Percentiles rank a stretch among this genome's conserved stretches.
Evolutionary conservation across 2,113 vertebrate species (phyloP).

Genomic region (Arenaria interpres): DNA sequence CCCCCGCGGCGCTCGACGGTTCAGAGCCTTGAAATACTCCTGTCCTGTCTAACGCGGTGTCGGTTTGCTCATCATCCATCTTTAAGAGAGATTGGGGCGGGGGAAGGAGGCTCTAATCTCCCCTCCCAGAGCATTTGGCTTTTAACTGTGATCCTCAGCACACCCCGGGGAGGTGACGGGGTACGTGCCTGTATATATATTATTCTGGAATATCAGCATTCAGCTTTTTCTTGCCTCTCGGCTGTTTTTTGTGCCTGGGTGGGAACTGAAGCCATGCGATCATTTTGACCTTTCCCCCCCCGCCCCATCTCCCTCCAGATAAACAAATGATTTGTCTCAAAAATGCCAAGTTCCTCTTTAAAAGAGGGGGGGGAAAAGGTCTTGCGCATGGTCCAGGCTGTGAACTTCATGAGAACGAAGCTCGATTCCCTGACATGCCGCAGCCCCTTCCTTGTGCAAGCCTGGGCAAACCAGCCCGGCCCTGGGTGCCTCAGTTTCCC

Average conservation of each 20-base stretch:
- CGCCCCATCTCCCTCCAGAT: not conserved
- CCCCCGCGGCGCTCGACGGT: fast-evolving
- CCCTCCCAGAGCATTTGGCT: not conserved
- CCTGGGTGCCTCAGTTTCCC: not conserved
- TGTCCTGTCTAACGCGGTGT: fast-evolving
- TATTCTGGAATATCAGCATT: not conserved
- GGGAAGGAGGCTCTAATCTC: not conserved
- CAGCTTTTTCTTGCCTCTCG: fast-evolving
- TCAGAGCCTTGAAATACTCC: not conserved
- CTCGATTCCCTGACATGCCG: not conserved
- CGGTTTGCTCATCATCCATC: fast-evolving
- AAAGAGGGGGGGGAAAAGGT: not conserved
- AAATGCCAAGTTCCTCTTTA: not conserved
- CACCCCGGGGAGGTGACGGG: fast-evolving
- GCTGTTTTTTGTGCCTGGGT: not conserved
- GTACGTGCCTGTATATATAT: fast-evolving
- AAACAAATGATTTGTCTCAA: not conserved
- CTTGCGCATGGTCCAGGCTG: not conserved
- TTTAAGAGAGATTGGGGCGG: fast-evolving
- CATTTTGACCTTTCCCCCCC: not conserved
- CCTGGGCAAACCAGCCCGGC: not conserved
- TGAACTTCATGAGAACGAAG: not conserved
- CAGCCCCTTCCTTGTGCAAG: not conserved
- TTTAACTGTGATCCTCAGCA: not conserved
- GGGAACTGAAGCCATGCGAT: fast-evolving